Percentiles rank a stretch among this genome's conserved stretches.
Evolutionary conservation across 2,888 invertebrate species (phyloP).

Genomic region (Lacanobia wlatinum): DNA sequence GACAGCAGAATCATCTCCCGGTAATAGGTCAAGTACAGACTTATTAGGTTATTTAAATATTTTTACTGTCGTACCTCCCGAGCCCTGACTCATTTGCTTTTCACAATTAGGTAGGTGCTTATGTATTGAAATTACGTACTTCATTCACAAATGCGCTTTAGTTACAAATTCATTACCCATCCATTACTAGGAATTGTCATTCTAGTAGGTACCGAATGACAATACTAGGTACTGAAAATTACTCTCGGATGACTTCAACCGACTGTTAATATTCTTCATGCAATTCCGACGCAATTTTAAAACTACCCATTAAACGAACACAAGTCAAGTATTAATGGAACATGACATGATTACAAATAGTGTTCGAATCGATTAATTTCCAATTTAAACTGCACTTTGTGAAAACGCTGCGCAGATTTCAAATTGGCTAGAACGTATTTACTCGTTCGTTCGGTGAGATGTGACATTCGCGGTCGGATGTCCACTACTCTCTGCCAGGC

Average conservation of each 20-base stretch:
- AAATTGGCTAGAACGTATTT: slow-evolving; percentile 70
- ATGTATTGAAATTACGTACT: slow-evolving; percentile 14
- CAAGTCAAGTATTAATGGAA: slow-evolving; percentile 24
- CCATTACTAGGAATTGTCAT: slow-evolving; percentile 9
- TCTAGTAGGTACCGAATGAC: too few species aligned
- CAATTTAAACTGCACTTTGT: slow-evolving; percentile 47
- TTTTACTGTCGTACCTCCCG: not conserved
- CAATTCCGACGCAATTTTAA: slow-evolving; percentile 13
- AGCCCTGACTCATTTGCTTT: slow-evolving; percentile 17
- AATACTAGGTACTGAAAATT: slow-evolving; percentile 1
- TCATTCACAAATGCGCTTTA: slow-evolving; percentile 39
- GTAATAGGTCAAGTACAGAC: slow-evolving; percentile 12
- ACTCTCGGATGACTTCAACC: slow-evolving; percentile 14
- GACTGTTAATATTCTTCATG: not conserved
- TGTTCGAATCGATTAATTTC: slow-evolving; percentile 35
- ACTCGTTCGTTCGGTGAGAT: slow-evolving; percentile 68
- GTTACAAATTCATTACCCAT: slow-evolving; percentile 24
- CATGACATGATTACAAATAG: slow-evolving; percentile 29
- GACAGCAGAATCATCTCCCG: too few species aligned
- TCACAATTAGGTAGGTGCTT: not conserved
- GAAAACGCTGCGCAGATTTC: slow-evolving; percentile 54
- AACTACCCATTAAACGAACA: slow-evolving; percentile 8
- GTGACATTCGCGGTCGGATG: slow-evolving; percentile 67
- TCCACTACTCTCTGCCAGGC: slow-evolving; percentile 63
- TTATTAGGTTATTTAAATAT: not conserved